phyloP scores from a whole-genome alignment of 1,140 invertebrate genomes.

The Hermatobates lingyangjiaoensis region DNA sequence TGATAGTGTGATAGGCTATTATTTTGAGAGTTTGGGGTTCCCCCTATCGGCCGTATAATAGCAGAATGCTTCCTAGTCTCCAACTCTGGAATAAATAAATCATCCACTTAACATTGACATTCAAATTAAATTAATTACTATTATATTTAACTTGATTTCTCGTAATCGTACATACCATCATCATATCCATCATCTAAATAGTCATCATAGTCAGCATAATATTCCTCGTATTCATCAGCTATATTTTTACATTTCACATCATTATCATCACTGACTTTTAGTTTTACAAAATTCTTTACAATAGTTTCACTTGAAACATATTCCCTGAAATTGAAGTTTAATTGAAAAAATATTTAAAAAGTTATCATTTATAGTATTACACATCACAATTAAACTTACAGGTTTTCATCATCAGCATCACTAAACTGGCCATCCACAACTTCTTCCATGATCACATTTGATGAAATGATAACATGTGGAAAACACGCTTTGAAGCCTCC shows the following conservation, averaged over 20 bases:
- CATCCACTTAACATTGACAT: no score
- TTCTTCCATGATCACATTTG: slow-evolving; percentile 5
- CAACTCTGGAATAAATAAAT: neutral
- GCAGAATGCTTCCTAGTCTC: no score
- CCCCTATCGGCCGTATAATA: slow-evolving; percentile 8
- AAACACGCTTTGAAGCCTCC: no score
- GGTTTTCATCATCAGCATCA: slow-evolving; percentile 15
- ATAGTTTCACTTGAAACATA: neutral
- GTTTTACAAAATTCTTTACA: neutral
- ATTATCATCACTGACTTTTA: neutral
- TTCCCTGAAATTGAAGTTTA: neutral
- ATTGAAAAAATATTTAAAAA: neutral
- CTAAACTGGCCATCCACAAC: slow-evolving; percentile 15
- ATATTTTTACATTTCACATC: neutral
- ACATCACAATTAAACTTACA: no score
- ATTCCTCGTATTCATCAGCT: neutral
- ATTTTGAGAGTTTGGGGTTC: slow-evolving; percentile 25
- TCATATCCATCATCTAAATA: neutral
- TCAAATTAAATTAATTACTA: no score
- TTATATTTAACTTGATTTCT: no score
- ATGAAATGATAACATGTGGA: no score
- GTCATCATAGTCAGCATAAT: no score
- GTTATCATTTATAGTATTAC: neutral
- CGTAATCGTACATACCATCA: neutral
- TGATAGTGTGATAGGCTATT: slow-evolving; percentile 47